Evolutionary conservation across 2,888 invertebrate genomes (phyloP), one percentile per base, ranked within the genome.

Genomic region (Pantelozetes paolii): DNA sequence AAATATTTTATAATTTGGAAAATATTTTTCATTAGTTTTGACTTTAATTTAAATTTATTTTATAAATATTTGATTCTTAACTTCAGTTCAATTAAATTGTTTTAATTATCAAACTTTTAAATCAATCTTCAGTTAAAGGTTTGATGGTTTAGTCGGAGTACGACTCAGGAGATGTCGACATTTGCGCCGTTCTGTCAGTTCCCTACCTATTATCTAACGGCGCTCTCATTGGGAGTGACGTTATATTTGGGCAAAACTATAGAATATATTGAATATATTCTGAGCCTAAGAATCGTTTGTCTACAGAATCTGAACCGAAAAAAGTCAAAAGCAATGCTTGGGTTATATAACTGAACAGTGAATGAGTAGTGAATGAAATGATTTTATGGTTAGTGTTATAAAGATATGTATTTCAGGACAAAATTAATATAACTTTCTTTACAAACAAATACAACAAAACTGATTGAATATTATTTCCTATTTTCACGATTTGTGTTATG

Each of bases 181-280:
- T 50, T 6, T 20, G 50, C 50, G 50, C 50, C 20, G 20, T 50
- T 50, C n/a, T n/a, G n/a, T 50, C 8, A 8, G 36, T 36, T 5
- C 36, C 36, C 6, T 36, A 36, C 5, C 36, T 36, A 36, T 36
- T 36, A 36, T 36, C 20, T 18, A 50, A 50, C 50, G 8, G 50
- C 20, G 20, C 50, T 50, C 50, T 50, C 20, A 50, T 50, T 50
- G 50, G 50, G 20, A 50, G 50, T 50, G 50, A 50, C 50, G 50
- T 50, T 50, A 20, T 50, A 50, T 50, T 50, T 13, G 45, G n/a
- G n/a, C 13, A 45, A 45, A n/a, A 50, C 20, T 20, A 20, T 20
- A 50, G 50, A 50, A 50, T 50, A 50, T 50, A 20, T 20, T 50
- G 50, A 45, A 45, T 45, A 45, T 45, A 18, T n/a, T 45, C n/a